phyloP scores from a whole-genome alignment of 1,140 invertebrate species.

The Drosophila lini region DNA sequence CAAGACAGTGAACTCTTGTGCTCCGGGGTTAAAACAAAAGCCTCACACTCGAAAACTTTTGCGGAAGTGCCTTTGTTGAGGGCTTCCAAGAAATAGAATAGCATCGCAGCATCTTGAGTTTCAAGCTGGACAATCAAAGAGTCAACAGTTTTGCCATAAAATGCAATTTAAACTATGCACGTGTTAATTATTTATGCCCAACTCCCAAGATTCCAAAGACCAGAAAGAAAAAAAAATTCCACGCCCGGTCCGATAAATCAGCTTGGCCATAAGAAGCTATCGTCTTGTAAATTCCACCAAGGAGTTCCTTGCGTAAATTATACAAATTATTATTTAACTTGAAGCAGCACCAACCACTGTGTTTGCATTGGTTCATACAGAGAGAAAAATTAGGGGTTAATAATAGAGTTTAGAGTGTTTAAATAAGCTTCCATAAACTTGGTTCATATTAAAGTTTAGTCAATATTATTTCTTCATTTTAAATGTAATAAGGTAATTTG shows the following conservation, averaged over 20 bases:
- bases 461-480: too few relatives aligned
- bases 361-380: conserved; percentile 21
- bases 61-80: conserved; percentile 31
- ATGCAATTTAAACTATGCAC: conserved; percentile 66
- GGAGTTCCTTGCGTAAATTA: conserved; percentile 70
- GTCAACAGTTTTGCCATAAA: conserved; percentile 54
- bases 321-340: conserved; percentile 79
- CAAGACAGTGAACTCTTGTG: conserved; percentile 34
- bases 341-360: conserved; percentile 15
- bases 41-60: conserved; percentile 26
- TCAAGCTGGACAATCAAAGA: conserved; percentile 46
- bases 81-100: conserved; percentile 19
- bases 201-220: conserved; percentile 8
- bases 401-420: too few relatives aligned
- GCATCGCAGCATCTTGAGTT: conserved; percentile 33
- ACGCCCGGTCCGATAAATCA: conserved; percentile 33
- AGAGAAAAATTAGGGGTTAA: not conserved
- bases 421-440: too few relatives aligned
- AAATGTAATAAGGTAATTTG: too few relatives aligned
- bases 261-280: conserved; percentile 57
- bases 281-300: conserved; percentile 49
- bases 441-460: too few relatives aligned
- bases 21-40: conserved; percentile 29
- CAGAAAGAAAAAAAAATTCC: conserved; percentile 31
- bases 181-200: conserved; percentile 75